Evolutionary conservation across 1,140 invertebrate genomes (phyloP).

Genomic region (Megalonaias nervosa): DNA sequence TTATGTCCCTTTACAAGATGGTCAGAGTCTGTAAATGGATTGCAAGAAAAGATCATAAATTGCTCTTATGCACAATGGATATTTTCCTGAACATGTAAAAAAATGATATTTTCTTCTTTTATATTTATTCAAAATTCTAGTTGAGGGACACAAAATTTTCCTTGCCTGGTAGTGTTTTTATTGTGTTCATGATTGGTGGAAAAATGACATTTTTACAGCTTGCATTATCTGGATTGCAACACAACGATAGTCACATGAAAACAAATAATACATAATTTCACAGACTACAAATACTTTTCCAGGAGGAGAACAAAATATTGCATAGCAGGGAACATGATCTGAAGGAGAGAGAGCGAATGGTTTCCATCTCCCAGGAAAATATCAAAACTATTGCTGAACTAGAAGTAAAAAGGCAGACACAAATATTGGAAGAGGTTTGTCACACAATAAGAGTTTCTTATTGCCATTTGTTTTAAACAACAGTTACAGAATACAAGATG

Average conservation of each 20-base stretch:
- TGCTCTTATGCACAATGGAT: too few relatives aligned
- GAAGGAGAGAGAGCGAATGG: slow-evolving; percentile 63
- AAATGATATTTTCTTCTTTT: neutral
- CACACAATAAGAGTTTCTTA: too few relatives aligned
- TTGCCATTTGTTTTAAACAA: too few relatives aligned
- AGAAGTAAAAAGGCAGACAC: slow-evolving; percentile 58
- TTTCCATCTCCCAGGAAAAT: slow-evolving; percentile 59
- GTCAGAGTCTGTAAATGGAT: too few relatives aligned
- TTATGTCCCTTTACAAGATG: too few relatives aligned
- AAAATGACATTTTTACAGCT: neutral
- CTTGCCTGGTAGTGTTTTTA: neutral
- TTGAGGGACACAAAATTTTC: neutral
- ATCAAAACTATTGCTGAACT: slow-evolving; percentile 62
- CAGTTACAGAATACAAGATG: too few relatives aligned
- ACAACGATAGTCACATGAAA: neutral
- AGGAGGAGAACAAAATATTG: slow-evolving; percentile 62
- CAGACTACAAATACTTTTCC: neutral
- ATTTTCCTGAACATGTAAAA: too few relatives aligned
- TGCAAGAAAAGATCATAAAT: too few relatives aligned
- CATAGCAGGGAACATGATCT: slow-evolving; percentile 60
- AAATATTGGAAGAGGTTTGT: slow-evolving; percentile 56
- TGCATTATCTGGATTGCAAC: neutral
- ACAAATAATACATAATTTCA: neutral
- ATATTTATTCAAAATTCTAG: neutral
- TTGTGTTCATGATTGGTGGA: neutral